A percentile compares a stretch with the other conserved stretches of the same genome.
These are phyloP conservation scores for Morpho achilles DNA, from an alignment of 2,888 invertebrate species.

Conservation along the genomic window DNA sequence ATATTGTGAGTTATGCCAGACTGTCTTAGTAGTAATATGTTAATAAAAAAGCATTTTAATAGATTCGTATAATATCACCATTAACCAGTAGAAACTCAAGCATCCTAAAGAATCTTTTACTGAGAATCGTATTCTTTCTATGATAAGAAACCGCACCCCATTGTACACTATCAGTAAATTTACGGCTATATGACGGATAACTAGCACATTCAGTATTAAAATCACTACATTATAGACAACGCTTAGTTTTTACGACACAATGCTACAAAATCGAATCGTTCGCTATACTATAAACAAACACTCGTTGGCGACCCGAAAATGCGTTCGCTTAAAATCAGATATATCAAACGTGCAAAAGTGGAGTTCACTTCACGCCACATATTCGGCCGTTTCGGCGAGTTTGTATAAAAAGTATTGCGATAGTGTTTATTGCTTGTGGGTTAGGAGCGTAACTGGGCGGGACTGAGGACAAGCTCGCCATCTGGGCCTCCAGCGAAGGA, in stretches of 20 bases:
- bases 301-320: constrained; percentile 23
- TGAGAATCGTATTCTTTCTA: neutral
- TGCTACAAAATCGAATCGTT: constrained; percentile 40
- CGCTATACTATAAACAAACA: constrained; percentile 25
- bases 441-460: constrained; percentile 81
- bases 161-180: constrained; percentile 42
- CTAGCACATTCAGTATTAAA: constrained; percentile 66
- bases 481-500: constrained; percentile 72
- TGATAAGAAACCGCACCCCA: constrained; percentile 44
- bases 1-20: too few species aligned
- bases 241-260: constrained; percentile 52
- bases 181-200: constrained; percentile 55
- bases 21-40: too few species aligned
- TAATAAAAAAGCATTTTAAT: too few species aligned
- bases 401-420: constrained; percentile 51
- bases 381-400: constrained; percentile 32
- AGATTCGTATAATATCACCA: too few species aligned
- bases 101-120: too few species aligned
- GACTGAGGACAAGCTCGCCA: constrained; percentile 82
- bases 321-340: constrained; percentile 16
- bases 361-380: constrained; percentile 45
- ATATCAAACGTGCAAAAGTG: constrained; percentile 70
- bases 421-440: constrained; percentile 57
- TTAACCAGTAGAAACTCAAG: too few species aligned
- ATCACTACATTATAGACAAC: constrained; percentile 60